These are phyloP conservation scores for Sesamia nonagrioides DNA, from an alignment of 1,140 invertebrate genomes.

Conservation along the genomic window DNA sequence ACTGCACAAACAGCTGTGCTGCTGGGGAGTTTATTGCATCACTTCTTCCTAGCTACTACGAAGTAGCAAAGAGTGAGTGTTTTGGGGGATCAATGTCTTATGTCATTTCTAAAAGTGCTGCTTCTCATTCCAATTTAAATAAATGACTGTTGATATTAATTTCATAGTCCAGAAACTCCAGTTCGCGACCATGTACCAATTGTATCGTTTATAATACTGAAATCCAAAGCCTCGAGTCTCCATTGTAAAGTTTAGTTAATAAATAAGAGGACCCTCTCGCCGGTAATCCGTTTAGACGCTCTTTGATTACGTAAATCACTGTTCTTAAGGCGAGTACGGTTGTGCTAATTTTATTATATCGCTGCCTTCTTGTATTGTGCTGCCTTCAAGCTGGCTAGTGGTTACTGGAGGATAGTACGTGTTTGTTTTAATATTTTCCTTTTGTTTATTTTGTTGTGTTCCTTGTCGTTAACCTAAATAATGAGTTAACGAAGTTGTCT, in stretches of 20 bases:
- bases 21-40: no score
- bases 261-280: constrained; percentile 54
- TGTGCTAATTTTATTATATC: constrained; percentile 70
- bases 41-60: no score
- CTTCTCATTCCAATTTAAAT: no score
- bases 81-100: no score
- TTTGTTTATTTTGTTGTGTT: background rate
- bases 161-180: background rate
- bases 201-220: background rate
- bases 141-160: no score
- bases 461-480: no score
- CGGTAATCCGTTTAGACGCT: constrained; percentile 71
- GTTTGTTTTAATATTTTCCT: background rate
- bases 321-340: constrained; percentile 65
- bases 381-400: constrained; percentile 43
- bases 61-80: no score
- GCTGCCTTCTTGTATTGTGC: constrained; percentile 42
- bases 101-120: no score
- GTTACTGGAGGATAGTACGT: background rate
- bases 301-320: constrained; percentile 79
- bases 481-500: no score
- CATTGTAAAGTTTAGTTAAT: constrained; percentile 38
- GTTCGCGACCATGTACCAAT: background rate
- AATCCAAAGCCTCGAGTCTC: background rate
- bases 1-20: no score